phyloP scores from a whole-genome alignment of 2,113 vertebrate genomes.

The Arizona elegans region DNA sequence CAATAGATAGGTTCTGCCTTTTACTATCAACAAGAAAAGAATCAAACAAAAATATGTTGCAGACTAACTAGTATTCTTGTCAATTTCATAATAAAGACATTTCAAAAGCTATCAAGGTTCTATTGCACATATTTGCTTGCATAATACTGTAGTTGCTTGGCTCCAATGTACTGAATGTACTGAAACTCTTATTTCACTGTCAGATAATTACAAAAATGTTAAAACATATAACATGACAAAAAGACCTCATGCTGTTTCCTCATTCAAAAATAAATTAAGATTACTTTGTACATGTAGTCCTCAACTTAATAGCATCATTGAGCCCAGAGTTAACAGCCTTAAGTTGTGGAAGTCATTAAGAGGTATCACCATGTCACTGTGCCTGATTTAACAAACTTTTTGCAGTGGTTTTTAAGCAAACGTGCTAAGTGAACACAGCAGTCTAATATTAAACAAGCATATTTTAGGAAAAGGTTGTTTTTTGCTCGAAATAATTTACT shows the following conservation, averaged over 20 bases:
- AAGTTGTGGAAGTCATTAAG: not conserved
- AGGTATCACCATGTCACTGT: not conserved
- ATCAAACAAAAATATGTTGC: not conserved
- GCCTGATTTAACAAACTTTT: not conserved
- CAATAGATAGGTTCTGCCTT: not conserved
- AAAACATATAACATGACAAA: not conserved
- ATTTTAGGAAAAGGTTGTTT: not conserved
- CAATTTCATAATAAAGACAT: not conserved
- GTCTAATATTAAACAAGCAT: not conserved
- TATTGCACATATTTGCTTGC: not conserved
- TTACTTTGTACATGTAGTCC: not conserved
- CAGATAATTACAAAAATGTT: not conserved
- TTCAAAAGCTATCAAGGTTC: not conserved
- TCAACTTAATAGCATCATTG: not conserved
- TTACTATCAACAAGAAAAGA: not conserved
- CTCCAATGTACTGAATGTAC: not conserved
- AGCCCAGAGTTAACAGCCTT: not conserved
- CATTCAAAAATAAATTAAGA: conserved; percentile 4
- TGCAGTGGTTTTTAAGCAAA: not conserved
- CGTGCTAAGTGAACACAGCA: not conserved
- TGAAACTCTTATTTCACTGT: not conserved
- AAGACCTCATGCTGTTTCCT: not conserved
- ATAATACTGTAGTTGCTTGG: not conserved
- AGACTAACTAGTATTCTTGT: not conserved
- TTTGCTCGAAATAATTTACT: not conserved